Evolutionary conservation across 2,888 invertebrate genomes (phyloP), one percentile per base, ranked within the genome.

Genomic region (Pterobdella sp.): DNA sequence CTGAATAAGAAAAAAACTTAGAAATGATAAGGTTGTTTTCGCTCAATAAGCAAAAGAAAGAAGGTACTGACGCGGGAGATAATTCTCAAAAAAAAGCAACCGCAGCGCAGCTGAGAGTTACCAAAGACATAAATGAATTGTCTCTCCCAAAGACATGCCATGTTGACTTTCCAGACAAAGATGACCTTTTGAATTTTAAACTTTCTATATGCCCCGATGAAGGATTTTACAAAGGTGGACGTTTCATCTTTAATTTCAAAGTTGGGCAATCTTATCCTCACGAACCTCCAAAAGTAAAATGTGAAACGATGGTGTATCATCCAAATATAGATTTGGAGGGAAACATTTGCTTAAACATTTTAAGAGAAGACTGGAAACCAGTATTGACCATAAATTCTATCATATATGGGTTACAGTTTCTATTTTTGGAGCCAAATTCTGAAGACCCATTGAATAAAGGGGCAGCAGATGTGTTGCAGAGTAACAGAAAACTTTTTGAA

Each of bases 371-470:
- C 86, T 97, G 96, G 96, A 97, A 97, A 85, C 96, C 96, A 75
- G 96, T 96, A 76, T 88, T 97, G 79, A 96, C 95, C 75, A 93
- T 97, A 80, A 96, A 94, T 85, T 94, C 95, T 78, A 93, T 97
- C 85, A 93, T 97, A 74, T 96, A 96, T 85, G 96, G 96, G 78
- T 88, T 97, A 81, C 95, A 95, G 85, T 96, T 94, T 88, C 88
- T 96, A 82, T 96, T 96, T 84, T 86, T 95, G 89, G 97, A 97
- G 86, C 97, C 96, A 68, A 97, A 97, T 86, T 94, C 96, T 1
- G 96, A 97, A 85, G 97, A 97, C 87, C 97, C 96, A 14, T 85
- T 97, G 79, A 97, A 97, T 85, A 96, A 96, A 86, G 96, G 97
- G 85, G 96, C 96, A 22, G 96, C 97, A 1, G 95, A 96, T 84